These are phyloP conservation scores for Dryobotodes eremita DNA, from an alignment of 2,888 invertebrate genomes.

Conservation along the genomic window DNA sequence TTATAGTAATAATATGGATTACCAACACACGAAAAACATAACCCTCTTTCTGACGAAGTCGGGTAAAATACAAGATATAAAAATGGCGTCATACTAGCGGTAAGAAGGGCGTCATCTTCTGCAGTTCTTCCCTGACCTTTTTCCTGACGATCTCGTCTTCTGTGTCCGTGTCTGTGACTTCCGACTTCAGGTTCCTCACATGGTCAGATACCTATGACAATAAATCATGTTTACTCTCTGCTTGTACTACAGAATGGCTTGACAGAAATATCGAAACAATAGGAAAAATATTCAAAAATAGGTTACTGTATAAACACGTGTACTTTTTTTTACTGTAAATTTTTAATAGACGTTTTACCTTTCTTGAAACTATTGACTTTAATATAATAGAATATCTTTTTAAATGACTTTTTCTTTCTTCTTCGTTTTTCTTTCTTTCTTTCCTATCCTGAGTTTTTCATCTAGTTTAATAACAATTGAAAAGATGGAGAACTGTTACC, in stretches of 20 bases:
- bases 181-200: constrained; percentile 65
- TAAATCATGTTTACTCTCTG: neutral
- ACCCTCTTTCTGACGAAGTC: neutral
- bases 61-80: neutral
- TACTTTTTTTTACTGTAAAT: neutral
- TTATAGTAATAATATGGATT: no score
- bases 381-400: no score
- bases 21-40: neutral
- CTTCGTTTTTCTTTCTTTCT: no score
- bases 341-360: neutral
- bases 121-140: constrained; percentile 77
- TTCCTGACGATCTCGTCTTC: constrained; percentile 75
- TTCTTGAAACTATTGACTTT: neutral
- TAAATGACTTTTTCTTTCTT: no score
- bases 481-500: constrained; percentile 60
- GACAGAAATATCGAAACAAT: neutral
- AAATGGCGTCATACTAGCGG: constrained; percentile 67
- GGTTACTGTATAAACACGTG: neutral
- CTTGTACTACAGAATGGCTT: no score
- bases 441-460: no score
- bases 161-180: constrained; percentile 43
- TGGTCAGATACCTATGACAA: constrained; percentile 72
- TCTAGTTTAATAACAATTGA: neutral
- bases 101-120: constrained; percentile 75
- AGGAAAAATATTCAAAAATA: neutral